Evolutionary conservation across 2,113 vertebrate genomes (phyloP), one percentile per base, ranked within the genome.

Genomic region (Pica pica): DNA sequence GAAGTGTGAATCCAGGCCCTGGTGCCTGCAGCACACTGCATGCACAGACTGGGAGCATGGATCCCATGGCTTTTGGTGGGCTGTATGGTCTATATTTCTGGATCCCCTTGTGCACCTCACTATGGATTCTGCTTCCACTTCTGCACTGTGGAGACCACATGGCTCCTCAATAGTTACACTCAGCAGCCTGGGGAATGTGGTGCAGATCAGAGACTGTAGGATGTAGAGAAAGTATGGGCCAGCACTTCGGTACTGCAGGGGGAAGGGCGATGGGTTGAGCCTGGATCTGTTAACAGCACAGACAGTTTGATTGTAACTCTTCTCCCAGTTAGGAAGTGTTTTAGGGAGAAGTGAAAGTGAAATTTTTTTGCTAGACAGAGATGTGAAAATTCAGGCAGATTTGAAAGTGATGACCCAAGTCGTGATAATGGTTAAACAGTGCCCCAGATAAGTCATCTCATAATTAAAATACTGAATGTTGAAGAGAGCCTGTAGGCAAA

Each of bases 351-450:
- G 22, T 27, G 27, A 41, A 31, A 73, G 7, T 59, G 26, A 24
- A 55, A 47, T 42, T 5, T 79, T 5, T 39, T 83, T 50, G 16
- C 44, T 56, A 28, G 14, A 55, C 13, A 53, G 22, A 55, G 19
- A 46, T 46, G 17, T 12, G 28, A 81, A 92, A 63, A 37, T 28
- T 24, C 37, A 78, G 69, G 16, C 52, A 39, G 31, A 33, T 83
- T 64, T 14, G 42, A 46, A 90, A 52, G n/a, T 31, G 50, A 55
- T 64, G 9, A 22, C 30, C 11, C 3, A 46, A 60, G 26, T 12
- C 0, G 0, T n/a, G 21, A 20, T 19, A 75, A 39, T 8, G 9
- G 14, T 26, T 47, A 46, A 55, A 63, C 26, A 50, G 17, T 19
- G 69, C 6, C n/a, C 39, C 20, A 59, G 49, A 20, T 5, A 22